These are phyloP conservation scores for Chloroceryle inda DNA, from an alignment of 2,797 vertebrate genomes.

Conservation along the genomic window DNA sequence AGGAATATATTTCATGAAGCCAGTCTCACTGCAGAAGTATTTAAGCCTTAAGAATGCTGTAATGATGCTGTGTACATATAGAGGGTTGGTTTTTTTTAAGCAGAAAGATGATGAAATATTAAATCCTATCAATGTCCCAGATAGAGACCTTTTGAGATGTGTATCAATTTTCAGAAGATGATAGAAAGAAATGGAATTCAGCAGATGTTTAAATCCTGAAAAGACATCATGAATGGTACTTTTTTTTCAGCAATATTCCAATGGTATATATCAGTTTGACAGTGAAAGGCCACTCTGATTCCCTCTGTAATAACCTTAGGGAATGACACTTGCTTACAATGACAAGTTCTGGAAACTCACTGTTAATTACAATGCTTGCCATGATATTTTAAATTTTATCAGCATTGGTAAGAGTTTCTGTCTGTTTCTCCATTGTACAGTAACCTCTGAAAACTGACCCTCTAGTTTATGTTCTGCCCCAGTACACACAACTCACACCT, in stretches of 20 bases:
- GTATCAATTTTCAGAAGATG: slow-evolving; percentile 59
- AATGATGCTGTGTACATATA: background rate
- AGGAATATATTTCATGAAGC: background rate
- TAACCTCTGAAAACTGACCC: slow-evolving; percentile 46
- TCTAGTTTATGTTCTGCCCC: slow-evolving; percentile 38
- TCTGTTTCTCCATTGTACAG: slow-evolving; percentile 7
- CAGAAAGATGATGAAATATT: slow-evolving; percentile 38
- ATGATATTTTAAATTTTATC: slow-evolving; percentile 76
- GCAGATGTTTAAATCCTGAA: slow-evolving; percentile 69
- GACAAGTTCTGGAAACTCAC: slow-evolving; percentile 76
- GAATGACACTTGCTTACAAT: slow-evolving; percentile 79
- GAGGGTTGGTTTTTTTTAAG: background rate
- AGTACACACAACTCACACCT: slow-evolving; percentile 60
- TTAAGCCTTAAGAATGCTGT: background rate
- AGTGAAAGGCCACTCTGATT: slow-evolving; percentile 79
- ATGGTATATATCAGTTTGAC: slow-evolving; percentile 72
- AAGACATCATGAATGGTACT: slow-evolving; percentile 43
- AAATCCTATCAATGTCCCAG: background rate
- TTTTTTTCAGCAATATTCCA: slow-evolving; percentile 56
- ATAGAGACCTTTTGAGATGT: slow-evolving; percentile 44
- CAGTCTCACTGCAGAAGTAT: background rate
- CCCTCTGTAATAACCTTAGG: slow-evolving; percentile 70
- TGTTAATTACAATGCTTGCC: slow-evolving; percentile 79
- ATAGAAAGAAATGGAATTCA: slow-evolving; percentile 62
- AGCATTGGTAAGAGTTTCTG: slow-evolving; percentile 52